These are phyloP conservation scores for Apoda limacodes DNA, from an alignment of 2,888 invertebrate species.

Conservation along the genomic window DNA sequence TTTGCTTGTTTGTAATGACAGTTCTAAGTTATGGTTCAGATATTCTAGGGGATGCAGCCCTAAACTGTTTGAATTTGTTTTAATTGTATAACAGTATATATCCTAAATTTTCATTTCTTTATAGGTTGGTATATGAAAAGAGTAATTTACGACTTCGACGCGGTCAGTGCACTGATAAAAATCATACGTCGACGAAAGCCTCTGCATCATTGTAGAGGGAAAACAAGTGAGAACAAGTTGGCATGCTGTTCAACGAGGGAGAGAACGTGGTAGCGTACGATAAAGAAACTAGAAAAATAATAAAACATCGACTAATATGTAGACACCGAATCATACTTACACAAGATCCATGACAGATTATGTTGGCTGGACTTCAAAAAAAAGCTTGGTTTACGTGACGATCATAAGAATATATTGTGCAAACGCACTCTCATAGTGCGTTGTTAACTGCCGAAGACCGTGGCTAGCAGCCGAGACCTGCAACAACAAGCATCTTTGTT, in stretches of 20 bases:
- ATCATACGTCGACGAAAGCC: slow-evolving; percentile 71
- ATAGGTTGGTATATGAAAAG: slow-evolving; percentile 61
- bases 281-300: slow-evolving; percentile 48
- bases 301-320: slow-evolving; percentile 55
- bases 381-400: slow-evolving; percentile 39
- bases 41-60: too few relatives aligned
- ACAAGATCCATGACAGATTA: slow-evolving; percentile 50
- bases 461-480: slow-evolving; percentile 45
- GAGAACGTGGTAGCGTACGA: slow-evolving; percentile 66
- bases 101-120: too few relatives aligned
- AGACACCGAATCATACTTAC: slow-evolving; percentile 56
- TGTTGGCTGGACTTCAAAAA: slow-evolving; percentile 37
- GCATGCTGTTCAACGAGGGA: slow-evolving; percentile 70
- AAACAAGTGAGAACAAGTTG: slow-evolving; percentile 60
- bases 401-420: slow-evolving; percentile 46
- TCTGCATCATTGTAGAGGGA: slow-evolving; percentile 60
- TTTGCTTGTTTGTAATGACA: too few relatives aligned
- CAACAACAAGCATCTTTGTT: slow-evolving; percentile 44
- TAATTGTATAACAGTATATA: too few relatives aligned
- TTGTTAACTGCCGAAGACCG: slow-evolving; percentile 25
- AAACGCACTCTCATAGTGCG: slow-evolving; percentile 62
- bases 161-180: slow-evolving; percentile 61
- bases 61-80: too few relatives aligned
- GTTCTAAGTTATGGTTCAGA: too few relatives aligned
- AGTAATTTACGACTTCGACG: slow-evolving; percentile 56